Conservation (phyloP, 2,888 invertebrate genomes). For the Ceratothoa steindachneri region DNA sequence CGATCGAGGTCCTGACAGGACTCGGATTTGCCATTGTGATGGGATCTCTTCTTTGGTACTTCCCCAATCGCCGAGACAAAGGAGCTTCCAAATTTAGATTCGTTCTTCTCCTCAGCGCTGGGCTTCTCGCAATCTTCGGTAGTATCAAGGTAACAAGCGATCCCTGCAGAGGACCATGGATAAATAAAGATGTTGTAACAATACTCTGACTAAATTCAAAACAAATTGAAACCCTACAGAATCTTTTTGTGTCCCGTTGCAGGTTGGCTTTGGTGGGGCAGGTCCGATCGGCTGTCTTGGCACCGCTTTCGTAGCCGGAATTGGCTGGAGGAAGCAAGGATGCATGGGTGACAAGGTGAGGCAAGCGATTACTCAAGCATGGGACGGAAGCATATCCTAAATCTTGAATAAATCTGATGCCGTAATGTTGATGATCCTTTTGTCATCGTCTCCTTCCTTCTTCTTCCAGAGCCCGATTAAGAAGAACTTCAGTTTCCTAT, state of each 20-base stretch:
- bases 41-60: conserved; percentile 73
- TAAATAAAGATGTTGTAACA: too few species aligned
- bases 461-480: conserved; percentile 70
- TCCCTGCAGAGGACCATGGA: too few species aligned
- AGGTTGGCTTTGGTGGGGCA: conserved; percentile 65
- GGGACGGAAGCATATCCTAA: too few species aligned
- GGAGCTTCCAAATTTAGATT: conserved; percentile 61
- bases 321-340: conserved; percentile 52
- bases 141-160: conserved; percentile 61
- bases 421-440: not conserved
- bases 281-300: conserved; percentile 67
- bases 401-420: too few species aligned
- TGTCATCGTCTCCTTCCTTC: conserved; percentile 29
- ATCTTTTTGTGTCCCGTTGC: not conserved
- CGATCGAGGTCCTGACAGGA: conserved; percentile 73
- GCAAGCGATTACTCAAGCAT: not conserved
- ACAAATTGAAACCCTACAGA: too few species aligned
- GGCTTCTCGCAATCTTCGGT: conserved; percentile 78
- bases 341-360: conserved; percentile 45
- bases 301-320: conserved; percentile 65
- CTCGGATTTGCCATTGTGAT: conserved; percentile 74
- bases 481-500: conserved; percentile 82
- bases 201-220: too few species aligned
- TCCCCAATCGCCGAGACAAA: conserved; percentile 74
- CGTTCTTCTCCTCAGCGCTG: conserved; percentile 72